Conservation (phyloP, 2,888 invertebrate species). For the Drosophila longiperda region DNA sequence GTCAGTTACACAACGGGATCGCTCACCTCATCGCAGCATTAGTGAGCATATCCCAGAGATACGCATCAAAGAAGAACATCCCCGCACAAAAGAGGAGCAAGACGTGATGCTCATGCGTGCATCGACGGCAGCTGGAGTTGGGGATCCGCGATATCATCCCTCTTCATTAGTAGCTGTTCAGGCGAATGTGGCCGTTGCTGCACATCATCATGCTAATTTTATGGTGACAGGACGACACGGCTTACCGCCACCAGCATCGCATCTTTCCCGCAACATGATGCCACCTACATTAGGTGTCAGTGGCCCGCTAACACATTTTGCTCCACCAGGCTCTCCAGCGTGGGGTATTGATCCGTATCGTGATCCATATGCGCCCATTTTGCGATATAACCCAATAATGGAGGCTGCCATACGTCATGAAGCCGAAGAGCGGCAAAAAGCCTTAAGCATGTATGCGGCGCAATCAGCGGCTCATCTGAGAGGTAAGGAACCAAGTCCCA, state of each 20-base stretch:
- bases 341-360: slow-evolving; percentile 89
- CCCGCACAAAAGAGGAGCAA: slow-evolving; percentile 85
- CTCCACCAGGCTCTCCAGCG: slow-evolving; percentile 86
- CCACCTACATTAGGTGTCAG: slow-evolving; percentile 85
- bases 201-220: slow-evolving; percentile 85
- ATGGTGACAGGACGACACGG: slow-evolving; percentile 85
- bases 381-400: slow-evolving; percentile 92
- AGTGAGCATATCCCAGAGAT: slow-evolving; percentile 81
- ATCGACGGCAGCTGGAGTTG: slow-evolving; percentile 70
- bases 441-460: slow-evolving; percentile 89
- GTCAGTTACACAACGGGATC: slow-evolving; percentile 86
- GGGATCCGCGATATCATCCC: slow-evolving; percentile 87
- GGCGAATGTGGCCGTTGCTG: slow-evolving; percentile 83
- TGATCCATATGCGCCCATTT: slow-evolving; percentile 88
- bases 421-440: slow-evolving; percentile 92
- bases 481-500: slow-evolving; percentile 85
- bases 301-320: slow-evolving; percentile 87
- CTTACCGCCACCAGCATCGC: slow-evolving; percentile 85
- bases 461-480: slow-evolving; percentile 85
- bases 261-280: slow-evolving; percentile 86
- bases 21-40: slow-evolving; percentile 92
- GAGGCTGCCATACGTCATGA: slow-evolving; percentile 92
- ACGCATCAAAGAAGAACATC: slow-evolving; percentile 88
- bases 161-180: slow-evolving; percentile 84
- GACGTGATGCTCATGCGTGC: slow-evolving; percentile 86